phyloP scores from a whole-genome alignment of 2,113 vertebrate genomes.

The Pluvianellus socialis region DNA sequence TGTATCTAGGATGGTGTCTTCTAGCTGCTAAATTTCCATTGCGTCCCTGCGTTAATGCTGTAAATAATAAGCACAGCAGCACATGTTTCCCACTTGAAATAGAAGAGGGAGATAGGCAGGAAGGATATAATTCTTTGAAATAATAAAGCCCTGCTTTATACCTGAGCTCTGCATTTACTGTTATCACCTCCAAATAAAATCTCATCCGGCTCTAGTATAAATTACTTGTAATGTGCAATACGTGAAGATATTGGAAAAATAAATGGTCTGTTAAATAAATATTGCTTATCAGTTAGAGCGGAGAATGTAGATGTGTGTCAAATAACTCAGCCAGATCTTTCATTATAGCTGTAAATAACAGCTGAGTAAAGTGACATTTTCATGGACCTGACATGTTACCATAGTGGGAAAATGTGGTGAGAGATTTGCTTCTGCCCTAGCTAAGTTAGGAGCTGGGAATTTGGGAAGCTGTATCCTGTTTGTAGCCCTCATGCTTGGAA shows the following conservation, averaged over 20 bases:
- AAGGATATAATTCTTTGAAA: conserved; percentile 39
- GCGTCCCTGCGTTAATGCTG: background rate
- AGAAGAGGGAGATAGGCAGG: background rate
- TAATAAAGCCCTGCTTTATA: conserved; percentile 41
- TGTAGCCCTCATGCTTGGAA: background rate
- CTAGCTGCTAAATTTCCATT: background rate
- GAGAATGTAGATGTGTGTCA: conserved; percentile 33
- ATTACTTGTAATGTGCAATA: conserved; percentile 35
- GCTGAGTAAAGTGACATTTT: conserved; percentile 61
- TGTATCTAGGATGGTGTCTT: background rate
- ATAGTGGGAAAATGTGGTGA: conserved; percentile 48
- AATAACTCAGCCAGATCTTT: conserved; percentile 53
- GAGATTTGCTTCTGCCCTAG: conserved; percentile 32
- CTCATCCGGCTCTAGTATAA: conserved; percentile 34
- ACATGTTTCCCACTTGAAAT: background rate
- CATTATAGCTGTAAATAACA: conserved; percentile 61
- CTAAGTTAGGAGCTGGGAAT: conserved; percentile 25
- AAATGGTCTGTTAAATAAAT: conserved; percentile 61
- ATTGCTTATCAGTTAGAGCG: conserved; percentile 18
- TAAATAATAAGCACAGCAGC: background rate
- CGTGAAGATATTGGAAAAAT: conserved; percentile 26
- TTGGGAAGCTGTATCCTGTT: conserved; percentile 26
- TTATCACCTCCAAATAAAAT: conserved; percentile 60
- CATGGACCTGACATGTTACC: conserved; percentile 42
- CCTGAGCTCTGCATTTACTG: conserved; percentile 39